These are phyloP conservation scores for Ispidina lecontei DNA, from an alignment of 2,797 vertebrate genomes.

Conservation along the genomic window DNA sequence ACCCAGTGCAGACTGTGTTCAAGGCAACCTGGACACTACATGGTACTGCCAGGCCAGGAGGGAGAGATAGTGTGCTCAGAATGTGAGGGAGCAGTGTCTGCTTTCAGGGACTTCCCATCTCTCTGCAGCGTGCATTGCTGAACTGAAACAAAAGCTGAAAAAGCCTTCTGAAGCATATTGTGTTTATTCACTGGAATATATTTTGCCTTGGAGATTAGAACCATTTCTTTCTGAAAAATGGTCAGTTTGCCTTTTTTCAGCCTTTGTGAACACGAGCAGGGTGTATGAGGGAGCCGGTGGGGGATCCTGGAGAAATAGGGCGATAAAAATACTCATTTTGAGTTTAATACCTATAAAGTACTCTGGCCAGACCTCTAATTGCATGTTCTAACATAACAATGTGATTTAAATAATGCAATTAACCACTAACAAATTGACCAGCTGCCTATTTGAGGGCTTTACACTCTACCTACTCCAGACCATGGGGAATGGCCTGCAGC, in stretches of 20 bases:
- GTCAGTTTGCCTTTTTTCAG: slow-evolving; percentile 29
- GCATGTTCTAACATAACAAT: neutral
- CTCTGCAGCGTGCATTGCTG: neutral
- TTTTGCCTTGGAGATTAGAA: slow-evolving; percentile 51
- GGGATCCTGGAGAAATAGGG: neutral
- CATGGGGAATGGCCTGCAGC: neutral
- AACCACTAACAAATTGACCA: slow-evolving; percentile 19
- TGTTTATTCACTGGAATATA: slow-evolving; percentile 44
- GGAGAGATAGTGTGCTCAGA: neutral
- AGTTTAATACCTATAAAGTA: slow-evolving; percentile 20
- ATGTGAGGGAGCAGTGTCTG: neutral
- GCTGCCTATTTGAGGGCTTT: neutral
- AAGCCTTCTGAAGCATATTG: slow-evolving; percentile 29
- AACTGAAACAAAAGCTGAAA: neutral
- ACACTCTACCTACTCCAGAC: neutral
- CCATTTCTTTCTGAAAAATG: slow-evolving; percentile 11
- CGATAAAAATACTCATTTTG: slow-evolving; percentile 28
- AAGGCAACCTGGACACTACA: neutral
- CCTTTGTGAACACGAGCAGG: neutral
- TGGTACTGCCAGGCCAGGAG: neutral
- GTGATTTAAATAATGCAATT: slow-evolving; percentile 20
- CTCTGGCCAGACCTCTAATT: neutral
- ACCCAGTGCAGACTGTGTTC: neutral
- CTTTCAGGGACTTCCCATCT: neutral
- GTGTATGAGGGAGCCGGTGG: neutral